Conservation (phyloP, 53 echinoderm and acorn worm genomes). For the Echinometra lucunter region DNA sequence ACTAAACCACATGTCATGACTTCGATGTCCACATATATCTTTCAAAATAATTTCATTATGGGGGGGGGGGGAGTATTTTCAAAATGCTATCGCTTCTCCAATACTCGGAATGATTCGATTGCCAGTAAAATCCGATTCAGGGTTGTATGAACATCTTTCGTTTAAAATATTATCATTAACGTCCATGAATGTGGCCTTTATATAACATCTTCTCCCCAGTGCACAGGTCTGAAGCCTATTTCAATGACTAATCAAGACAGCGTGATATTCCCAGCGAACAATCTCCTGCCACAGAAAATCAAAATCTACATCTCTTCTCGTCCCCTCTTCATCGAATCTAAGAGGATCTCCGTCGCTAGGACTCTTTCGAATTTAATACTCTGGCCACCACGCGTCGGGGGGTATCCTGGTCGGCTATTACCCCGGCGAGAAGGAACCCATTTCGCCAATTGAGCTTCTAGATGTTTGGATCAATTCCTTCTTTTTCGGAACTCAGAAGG, state of each 20-base stretch:
- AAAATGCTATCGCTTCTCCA: no score
- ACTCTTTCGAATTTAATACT: slow-evolving; percentile 1
- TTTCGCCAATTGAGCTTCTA: not conserved
- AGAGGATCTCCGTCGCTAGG: not conserved
- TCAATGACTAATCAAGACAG: slow-evolving; percentile 6
- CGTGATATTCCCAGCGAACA: slow-evolving; percentile 18
- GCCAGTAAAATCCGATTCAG: no score
- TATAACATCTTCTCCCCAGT: not conserved
- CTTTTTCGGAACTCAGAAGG: not conserved
- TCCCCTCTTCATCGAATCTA: slow-evolving; percentile 2
- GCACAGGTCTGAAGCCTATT: not conserved
- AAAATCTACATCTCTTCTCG: slow-evolving; percentile 36
- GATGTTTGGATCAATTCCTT: not conserved
- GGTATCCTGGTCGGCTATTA: slow-evolving; percentile 43
- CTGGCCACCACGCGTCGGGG: not conserved
- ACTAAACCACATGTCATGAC: no score
- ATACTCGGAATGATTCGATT: no score
- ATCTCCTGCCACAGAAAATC: slow-evolving; percentile 43
- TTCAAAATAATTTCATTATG: no score
- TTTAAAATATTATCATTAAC: not conserved
- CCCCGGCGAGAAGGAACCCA: slow-evolving; percentile 11
- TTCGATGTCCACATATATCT: no score
- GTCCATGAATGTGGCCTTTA: not conserved
- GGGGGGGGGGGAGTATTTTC: no score
- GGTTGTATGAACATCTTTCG: no score